Evolutionary conservation across 2,113 vertebrate species (phyloP), one percentile per base, ranked within the genome.

Genomic region (Megaceryle torquata): DNA sequence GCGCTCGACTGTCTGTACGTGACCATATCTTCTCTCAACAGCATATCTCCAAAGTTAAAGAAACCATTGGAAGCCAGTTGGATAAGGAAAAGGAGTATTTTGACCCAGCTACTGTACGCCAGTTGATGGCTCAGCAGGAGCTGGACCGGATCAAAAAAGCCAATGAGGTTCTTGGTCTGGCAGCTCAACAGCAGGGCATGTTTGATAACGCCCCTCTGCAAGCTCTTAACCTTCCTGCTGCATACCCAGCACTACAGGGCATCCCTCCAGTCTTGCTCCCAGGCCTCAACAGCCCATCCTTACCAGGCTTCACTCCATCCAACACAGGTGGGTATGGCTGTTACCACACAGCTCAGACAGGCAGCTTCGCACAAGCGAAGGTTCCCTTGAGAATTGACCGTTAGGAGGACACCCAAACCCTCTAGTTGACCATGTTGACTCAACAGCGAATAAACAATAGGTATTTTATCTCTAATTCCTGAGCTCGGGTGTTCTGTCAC

Each of bases 41-140:
- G 98, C 99, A 99, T 98, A 99, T 99, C 97, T 98, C 98, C 97
- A 99, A 99, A 98, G 99, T 99, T 95, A 99, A 99, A 97, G 99
- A 99, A 97, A 99, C 99, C 88, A 99, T 99, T 95, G 99, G 99
- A 96, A 99, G 99, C 97, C 99, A 99, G 98, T 97, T 99, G 74
- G 99, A 99, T 97, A 99, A 99, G 95, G 99, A 99, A 97, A 99
- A 99, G 96, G 99, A 99, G 95, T 99, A 99, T 97, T 99, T 99
- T 96, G 99, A 99, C 98, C 99, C 99, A 79, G 99, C 99, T 85
- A 99, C 99, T 91, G 99, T 99, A 94, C 99, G 99, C 87, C 99
- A 99, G 98, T 98, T 99, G 92, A 99, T 99, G 99, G 99, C 99
- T 95, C 99, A 99, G 87, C 99, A 99, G 97, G 99, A 99, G 97